Conservation (phyloP, 2,113 vertebrate species). For the Ahaetulla prasina region DNA sequence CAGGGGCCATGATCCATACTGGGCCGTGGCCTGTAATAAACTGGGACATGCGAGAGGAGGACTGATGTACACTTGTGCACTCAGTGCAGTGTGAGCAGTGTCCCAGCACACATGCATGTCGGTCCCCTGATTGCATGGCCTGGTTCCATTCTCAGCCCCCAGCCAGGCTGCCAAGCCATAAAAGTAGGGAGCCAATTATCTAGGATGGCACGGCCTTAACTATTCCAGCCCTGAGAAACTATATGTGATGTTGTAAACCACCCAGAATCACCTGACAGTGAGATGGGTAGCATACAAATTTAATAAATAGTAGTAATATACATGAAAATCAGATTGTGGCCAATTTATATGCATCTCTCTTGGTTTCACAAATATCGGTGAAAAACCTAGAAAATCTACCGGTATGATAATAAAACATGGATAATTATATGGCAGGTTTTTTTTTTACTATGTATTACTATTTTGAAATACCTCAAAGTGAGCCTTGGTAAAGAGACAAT, state of each 20-base stretch:
- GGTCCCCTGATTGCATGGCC: too few relatives aligned
- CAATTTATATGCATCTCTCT: not conserved
- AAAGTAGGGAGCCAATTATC: too few relatives aligned
- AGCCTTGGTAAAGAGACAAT: not conserved
- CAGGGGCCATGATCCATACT: not conserved
- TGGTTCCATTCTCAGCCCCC: too few relatives aligned
- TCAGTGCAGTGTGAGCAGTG: not conserved
- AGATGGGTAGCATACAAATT: not conserved
- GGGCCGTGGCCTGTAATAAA: not conserved
- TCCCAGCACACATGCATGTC: too few relatives aligned
- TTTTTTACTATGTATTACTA: not conserved
- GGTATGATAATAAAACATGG: not conserved
- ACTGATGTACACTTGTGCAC: not conserved
- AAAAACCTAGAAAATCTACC: not conserved
- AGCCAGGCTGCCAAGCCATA: too few relatives aligned
- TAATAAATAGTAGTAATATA: not conserved
- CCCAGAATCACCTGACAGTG: not conserved
- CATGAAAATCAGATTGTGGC: not conserved
- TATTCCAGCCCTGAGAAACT: not conserved
- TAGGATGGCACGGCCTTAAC: not conserved
- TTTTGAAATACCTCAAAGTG: not conserved
- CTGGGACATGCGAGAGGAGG: not conserved
- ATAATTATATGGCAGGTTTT: not conserved
- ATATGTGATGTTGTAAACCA: not conserved
- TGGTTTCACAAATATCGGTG: not conserved